Evolutionary conservation across 1,140 invertebrate species (phyloP).

Genomic region (Penaeus chinensis): DNA sequence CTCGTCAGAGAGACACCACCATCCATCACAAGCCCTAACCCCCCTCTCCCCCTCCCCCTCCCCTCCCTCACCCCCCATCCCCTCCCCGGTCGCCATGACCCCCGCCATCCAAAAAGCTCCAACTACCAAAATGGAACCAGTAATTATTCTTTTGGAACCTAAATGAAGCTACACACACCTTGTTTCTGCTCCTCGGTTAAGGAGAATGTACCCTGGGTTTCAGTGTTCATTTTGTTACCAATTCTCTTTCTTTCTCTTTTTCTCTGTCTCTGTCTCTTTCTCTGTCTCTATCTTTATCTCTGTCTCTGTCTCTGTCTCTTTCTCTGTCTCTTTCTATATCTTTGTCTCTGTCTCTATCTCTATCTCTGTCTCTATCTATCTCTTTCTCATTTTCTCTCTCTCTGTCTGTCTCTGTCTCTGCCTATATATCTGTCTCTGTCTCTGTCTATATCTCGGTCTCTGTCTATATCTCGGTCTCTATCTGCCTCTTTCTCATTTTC

Average conservation of each 20-base stretch:
- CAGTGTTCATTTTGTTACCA: no score
- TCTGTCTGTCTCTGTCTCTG: no score
- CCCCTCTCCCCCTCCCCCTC: neutral
- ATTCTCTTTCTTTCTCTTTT: no score
- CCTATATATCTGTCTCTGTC: neutral
- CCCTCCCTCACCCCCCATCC: neutral
- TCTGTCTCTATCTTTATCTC: no score
- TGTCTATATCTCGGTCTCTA: no score
- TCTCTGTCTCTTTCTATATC: neutral
- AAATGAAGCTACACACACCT: constrained; percentile 10
- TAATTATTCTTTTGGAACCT: constrained; percentile 19
- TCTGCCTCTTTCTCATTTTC: no score
- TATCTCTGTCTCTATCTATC: neutral
- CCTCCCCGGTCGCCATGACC: neutral
- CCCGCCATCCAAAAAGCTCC: constrained; percentile 19
- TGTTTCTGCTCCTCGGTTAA: no score
- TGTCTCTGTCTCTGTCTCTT: neutral
- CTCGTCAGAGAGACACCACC: constrained; percentile 21
- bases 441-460: no score
- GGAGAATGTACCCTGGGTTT: no score
- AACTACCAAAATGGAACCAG: constrained; percentile 16
- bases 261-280: no score
- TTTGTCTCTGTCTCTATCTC: no score
- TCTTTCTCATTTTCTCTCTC: neutral
- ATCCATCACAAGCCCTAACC: neutral